Percentiles rank a stretch among this genome's conserved stretches.
phyloP scores from a whole-genome alignment of 2,113 vertebrate species.

The Cricetomys ansorgei region DNA sequence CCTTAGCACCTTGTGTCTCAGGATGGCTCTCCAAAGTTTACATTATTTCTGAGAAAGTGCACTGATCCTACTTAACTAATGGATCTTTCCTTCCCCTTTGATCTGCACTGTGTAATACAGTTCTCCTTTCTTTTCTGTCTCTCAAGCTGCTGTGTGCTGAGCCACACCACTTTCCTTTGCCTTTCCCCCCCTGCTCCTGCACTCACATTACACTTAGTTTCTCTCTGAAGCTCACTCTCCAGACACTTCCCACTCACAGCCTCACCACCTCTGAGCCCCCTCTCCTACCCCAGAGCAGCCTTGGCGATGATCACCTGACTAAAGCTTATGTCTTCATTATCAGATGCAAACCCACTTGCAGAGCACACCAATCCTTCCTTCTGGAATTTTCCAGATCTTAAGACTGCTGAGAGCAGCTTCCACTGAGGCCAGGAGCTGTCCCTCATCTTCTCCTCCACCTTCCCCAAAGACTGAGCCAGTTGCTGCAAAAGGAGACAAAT shows the following conservation, averaged over 20 bases:
- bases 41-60: not conserved
- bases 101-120: too few species aligned
- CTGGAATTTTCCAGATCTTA: not conserved
- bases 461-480: not conserved
- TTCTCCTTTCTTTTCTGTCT: not conserved
- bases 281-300: not conserved
- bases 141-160: not conserved
- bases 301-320: not conserved
- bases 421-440: not conserved
- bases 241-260: not conserved
- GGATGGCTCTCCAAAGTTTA: not conserved
- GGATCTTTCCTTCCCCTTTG: not conserved
- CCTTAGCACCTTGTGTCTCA: not conserved
- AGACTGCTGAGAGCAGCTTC: not conserved
- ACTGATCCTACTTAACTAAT: not conserved
- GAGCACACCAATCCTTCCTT: not conserved
- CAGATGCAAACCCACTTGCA: not conserved
- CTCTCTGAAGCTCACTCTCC: not conserved
- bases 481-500: conserved; percentile 36
- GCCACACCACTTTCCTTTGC: not conserved
- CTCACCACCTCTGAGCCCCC: not conserved
- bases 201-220: not conserved
- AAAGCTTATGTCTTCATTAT: not conserved
- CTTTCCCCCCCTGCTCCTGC: not conserved
- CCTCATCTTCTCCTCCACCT: not conserved